Percentiles rank a stretch among this genome's conserved stretches.
These are phyloP conservation scores for Seriola dumerili DNA, from an alignment of 2,113 vertebrate species.

Conservation along the genomic window DNA sequence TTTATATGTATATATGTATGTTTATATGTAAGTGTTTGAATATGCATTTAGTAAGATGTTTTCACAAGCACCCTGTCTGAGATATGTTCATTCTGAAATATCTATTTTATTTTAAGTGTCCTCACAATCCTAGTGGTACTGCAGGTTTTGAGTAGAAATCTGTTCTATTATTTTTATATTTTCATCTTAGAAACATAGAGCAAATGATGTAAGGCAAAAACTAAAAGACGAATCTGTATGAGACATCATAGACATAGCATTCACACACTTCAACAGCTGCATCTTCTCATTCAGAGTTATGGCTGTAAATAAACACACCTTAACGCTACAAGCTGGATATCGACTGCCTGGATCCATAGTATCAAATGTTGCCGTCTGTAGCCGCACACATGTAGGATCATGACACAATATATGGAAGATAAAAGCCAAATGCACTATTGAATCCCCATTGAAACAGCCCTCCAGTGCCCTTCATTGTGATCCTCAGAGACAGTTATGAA, in stretches of 20 bases:
- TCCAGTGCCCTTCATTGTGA: slow-evolving; percentile 17
- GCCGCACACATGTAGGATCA: slow-evolving; percentile 38
- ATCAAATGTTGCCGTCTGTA: slow-evolving; percentile 37
- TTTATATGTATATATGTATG: too few species aligned
- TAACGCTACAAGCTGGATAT: slow-evolving; percentile 40
- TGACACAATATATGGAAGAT: slow-evolving; percentile 55
- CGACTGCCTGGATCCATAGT: slow-evolving; percentile 59
- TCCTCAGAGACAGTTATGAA: slow-evolving; percentile 22
- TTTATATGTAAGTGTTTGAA: too few species aligned
- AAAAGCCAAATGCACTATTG: slow-evolving; percentile 49
- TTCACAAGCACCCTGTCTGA: too few species aligned
- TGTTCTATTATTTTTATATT: neutral
- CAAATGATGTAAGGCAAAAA: neutral
- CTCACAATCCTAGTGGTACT: too few species aligned
- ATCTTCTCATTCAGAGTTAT: neutral
- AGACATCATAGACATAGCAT: neutral
- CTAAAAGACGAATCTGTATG: neutral
- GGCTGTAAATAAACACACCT: slow-evolving; percentile 47
- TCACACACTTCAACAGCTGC: neutral
- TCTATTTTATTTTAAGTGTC: too few species aligned
- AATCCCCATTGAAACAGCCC: slow-evolving; percentile 35
- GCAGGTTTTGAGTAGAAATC: too few species aligned
- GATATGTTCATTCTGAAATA: too few species aligned
- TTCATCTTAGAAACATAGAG: neutral
- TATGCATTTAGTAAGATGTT: too few species aligned